Percentiles rank a stretch among this genome's conserved stretches.
phyloP scores from a whole-genome alignment of 1,140 invertebrate genomes.

The Callitettix versicolor region DNA sequence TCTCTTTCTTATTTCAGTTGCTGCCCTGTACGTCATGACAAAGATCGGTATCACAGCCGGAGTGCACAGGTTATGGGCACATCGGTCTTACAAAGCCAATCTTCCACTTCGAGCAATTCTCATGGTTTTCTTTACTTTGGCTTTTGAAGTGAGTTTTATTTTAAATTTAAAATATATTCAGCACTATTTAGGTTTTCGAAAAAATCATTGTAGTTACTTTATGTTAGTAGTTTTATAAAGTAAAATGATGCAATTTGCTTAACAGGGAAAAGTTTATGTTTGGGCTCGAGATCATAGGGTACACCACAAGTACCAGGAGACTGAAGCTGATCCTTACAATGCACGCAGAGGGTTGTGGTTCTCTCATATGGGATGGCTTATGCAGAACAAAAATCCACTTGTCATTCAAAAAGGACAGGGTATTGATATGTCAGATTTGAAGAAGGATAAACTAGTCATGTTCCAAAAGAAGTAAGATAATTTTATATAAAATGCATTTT shows the following conservation, averaged over 20 bases:
- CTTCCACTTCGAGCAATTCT: constrained; percentile 72
- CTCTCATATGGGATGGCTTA: constrained; percentile 83
- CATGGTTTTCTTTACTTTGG: constrained; percentile 70
- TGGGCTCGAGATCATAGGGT: constrained; percentile 78
- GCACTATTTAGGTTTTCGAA: too few relatives aligned
- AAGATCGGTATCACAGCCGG: constrained; percentile 86
- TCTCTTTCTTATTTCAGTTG: constrained; percentile 54
- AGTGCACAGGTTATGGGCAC: constrained; percentile 88
- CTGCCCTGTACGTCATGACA: constrained; percentile 52
- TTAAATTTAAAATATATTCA: too few relatives aligned
- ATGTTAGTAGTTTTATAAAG: too few relatives aligned
- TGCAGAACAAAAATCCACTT: constrained; percentile 74
- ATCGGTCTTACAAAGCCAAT: constrained; percentile 88
- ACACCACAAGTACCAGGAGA: constrained; percentile 87
- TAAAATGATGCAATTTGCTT: too few relatives aligned
- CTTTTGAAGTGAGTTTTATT: constrained; percentile 71
- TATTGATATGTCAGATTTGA: constrained; percentile 69
- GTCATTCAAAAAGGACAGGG: constrained; percentile 65
- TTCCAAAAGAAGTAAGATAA: constrained; percentile 44
- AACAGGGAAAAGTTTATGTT: constrained; percentile 36
- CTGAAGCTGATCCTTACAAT: constrained; percentile 87
- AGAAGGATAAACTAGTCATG: constrained; percentile 53
- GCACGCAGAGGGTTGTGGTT: constrained; percentile 65
- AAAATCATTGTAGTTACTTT: too few relatives aligned
- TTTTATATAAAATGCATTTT: background rate